phyloP scores from a whole-genome alignment of 2,113 vertebrate genomes.

The Leucosticte australis region DNA sequence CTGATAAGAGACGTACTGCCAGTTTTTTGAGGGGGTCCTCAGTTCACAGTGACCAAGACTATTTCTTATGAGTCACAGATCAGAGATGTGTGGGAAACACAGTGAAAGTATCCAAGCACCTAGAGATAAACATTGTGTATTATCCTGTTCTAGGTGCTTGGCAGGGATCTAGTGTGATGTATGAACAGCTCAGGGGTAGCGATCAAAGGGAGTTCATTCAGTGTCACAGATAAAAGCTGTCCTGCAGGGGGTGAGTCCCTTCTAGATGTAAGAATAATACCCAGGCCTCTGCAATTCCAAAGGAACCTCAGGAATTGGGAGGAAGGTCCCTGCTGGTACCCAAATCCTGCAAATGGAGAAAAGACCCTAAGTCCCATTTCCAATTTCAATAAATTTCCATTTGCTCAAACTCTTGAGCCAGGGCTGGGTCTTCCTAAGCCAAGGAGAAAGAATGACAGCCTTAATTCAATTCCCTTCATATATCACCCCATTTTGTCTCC shows the following conservation, averaged over 20 bases:
- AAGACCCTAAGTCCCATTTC: not conserved
- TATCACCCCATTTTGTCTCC: not conserved
- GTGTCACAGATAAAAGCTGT: not conserved
- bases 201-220: not conserved
- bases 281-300: not conserved
- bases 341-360: not conserved
- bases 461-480: rapidly evolving
- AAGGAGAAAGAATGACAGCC: not conserved
- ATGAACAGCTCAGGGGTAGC: not conserved
- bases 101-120: not conserved
- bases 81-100: not conserved
- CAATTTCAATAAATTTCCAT: not conserved
- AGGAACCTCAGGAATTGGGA: not conserved
- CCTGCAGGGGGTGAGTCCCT: not conserved
- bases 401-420: not conserved
- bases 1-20: not conserved
- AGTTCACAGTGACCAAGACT: not conserved
- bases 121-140: not conserved
- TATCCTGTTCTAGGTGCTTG: not conserved
- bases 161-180: not conserved
- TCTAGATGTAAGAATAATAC: not conserved
- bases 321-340: not conserved
- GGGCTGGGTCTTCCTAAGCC: not conserved
- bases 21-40: not conserved
- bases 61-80: not conserved